These are phyloP conservation scores for Mimas tiliae DNA, from an alignment of 2,888 invertebrate species.

Conservation along the genomic window DNA sequence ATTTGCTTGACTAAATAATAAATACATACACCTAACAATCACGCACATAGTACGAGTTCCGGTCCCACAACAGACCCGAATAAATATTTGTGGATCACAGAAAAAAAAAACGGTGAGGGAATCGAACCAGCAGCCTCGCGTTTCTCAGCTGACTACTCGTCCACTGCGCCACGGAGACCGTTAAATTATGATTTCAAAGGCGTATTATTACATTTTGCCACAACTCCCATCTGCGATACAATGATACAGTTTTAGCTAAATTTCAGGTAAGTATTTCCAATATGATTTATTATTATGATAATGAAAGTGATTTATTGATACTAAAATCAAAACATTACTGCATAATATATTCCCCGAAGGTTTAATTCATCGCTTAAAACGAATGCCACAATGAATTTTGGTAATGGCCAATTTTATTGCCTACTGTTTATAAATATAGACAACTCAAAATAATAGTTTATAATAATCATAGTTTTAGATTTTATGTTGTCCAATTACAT, in stretches of 20 bases:
- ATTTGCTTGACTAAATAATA: too few species aligned
- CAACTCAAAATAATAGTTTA: conserved; percentile 8
- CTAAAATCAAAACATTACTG: conserved; percentile 28
- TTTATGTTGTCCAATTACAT: conserved; percentile 8
- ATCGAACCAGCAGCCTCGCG: too few species aligned
- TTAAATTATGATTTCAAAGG: too few species aligned
- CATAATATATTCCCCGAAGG: conserved; percentile 19
- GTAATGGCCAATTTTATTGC: conserved; percentile 27
- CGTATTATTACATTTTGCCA: too few species aligned
- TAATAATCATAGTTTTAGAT: conserved; percentile 2
- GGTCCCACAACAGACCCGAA: too few species aligned
- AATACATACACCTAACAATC: too few species aligned
- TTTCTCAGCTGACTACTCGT: not conserved
- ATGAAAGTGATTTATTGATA: conserved; percentile 29
- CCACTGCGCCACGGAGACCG: not conserved
- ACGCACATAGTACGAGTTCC: too few species aligned
- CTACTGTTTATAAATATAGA: conserved; percentile 6
- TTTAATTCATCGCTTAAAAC: conserved; percentile 28
- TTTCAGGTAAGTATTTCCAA: conserved; percentile 12
- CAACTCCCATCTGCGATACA: not conserved
- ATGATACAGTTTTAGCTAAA: not conserved
- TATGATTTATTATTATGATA: conserved; percentile 25
- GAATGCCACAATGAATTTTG: conserved; percentile 29
- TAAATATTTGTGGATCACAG: too few species aligned
- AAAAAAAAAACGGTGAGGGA: too few species aligned